Evolutionary conservation across 2,113 vertebrate genomes (phyloP).

Genomic region (Xyrauchen texanus): DNA sequence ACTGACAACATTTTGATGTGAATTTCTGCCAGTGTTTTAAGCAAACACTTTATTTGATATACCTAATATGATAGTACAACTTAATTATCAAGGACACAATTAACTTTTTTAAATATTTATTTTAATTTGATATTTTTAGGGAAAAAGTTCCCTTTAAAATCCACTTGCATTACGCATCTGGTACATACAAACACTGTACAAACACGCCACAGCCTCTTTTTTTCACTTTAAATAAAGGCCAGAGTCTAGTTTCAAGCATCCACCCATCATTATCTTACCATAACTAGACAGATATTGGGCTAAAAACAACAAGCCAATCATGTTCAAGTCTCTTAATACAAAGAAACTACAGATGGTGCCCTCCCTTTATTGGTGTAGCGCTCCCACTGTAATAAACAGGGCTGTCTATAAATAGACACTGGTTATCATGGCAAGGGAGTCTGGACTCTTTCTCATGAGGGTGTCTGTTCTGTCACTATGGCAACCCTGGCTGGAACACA

Average conservation of each 20-base stretch:
- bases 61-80: no score
- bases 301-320: conserved; percentile 4
- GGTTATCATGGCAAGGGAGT: conserved; percentile 35
- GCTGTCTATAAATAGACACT: conserved; percentile 47
- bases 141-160: no score
- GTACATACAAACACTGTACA: conserved; percentile 1
- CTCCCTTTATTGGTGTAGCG: background rate
- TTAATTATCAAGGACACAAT: no score
- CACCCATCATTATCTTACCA: background rate
- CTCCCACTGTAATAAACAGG: conserved; percentile 27
- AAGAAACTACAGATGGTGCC: background rate
- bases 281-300: background rate
- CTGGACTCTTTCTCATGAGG: conserved; percentile 43
- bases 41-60: no score
- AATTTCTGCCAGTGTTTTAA: no score
- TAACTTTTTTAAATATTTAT: no score
- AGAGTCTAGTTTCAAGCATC: background rate
- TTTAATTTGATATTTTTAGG: no score
- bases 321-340: background rate
- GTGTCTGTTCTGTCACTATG: conserved; percentile 37
- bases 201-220: background rate
- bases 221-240: background rate
- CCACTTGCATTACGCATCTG: no score
- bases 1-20: no score
- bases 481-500: conserved; percentile 24